These are phyloP conservation scores for Rhincodon typus DNA, from an alignment of 2,797 vertebrate species.

Conservation along the genomic window DNA sequence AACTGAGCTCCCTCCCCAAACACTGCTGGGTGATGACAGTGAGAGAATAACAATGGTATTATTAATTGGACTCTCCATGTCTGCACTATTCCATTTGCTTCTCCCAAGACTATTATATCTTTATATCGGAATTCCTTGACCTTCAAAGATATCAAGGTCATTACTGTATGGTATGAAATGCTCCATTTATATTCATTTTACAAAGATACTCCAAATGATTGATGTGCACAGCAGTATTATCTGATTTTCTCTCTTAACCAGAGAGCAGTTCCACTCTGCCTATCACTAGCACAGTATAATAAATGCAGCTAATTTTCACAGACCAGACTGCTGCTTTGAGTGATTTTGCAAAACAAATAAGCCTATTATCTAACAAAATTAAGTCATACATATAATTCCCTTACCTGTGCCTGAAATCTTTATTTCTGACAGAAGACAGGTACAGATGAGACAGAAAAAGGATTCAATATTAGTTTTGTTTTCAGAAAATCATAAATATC, in stretches of 20 bases:
- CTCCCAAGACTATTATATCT: slow-evolving; percentile 6
- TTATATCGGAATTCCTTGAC: slow-evolving; percentile 46
- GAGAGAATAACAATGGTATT: not conserved
- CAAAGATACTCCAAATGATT: slow-evolving; percentile 41
- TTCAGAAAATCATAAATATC: slow-evolving; percentile 6
- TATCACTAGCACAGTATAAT: not conserved
- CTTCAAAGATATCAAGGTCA: slow-evolving; percentile 47
- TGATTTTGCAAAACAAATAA: slow-evolving; percentile 24
- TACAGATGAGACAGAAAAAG: slow-evolving; percentile 52
- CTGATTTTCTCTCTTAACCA: slow-evolving; percentile 13
- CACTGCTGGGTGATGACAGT: not conserved
- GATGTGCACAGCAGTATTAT: not conserved
- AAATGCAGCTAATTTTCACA: not conserved
- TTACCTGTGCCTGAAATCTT: slow-evolving; percentile 99
- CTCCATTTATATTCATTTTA: slow-evolving; percentile 50
- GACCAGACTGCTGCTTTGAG: not conserved
- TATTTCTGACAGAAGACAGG: slow-evolving; percentile 89
- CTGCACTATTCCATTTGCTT: not conserved
- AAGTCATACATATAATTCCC: slow-evolving; percentile 48
- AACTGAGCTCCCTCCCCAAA: not conserved
- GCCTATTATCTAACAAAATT: not conserved
- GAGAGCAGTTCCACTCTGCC: slow-evolving; percentile 1
- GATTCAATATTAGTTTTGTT: slow-evolving; percentile 38
- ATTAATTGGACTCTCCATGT: not conserved
- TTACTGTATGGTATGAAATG: slow-evolving; percentile 46